phyloP scores from a whole-genome alignment of 1,140 invertebrate species.

The Saccostrea echinata region DNA sequence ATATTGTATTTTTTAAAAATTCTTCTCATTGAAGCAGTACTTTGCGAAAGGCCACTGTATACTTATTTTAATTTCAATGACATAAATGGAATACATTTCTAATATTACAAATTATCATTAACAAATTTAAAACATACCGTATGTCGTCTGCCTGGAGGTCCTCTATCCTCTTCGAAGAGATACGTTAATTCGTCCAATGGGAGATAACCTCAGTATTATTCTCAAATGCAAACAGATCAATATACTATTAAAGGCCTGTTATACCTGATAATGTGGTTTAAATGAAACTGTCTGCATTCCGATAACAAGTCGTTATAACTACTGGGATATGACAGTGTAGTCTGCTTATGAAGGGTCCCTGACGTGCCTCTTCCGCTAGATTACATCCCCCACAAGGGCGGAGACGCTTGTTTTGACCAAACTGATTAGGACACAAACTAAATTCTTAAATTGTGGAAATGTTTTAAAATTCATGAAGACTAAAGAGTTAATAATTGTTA shows the following conservation, averaged over 20 bases:
- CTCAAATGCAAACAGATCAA: background rate
- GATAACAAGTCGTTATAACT: slow-evolving; percentile 7
- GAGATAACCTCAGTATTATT: slow-evolving; percentile 2
- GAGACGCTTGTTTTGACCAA: background rate
- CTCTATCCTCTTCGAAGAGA: background rate
- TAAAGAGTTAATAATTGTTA: background rate
- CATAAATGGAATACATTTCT: too few species aligned
- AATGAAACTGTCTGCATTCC: slow-evolving; percentile 1
- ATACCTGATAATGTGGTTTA: background rate
- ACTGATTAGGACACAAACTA: background rate
- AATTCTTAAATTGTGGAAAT: background rate
- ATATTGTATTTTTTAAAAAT: too few species aligned
- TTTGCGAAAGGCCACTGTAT: too few species aligned
- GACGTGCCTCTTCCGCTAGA: background rate
- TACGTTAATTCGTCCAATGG: background rate
- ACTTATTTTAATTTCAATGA: too few species aligned
- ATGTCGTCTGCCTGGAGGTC: background rate
- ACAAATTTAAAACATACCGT: background rate
- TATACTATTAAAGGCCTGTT: slow-evolving; percentile 2
- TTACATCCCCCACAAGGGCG: slow-evolving; percentile 4
- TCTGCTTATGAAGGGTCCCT: background rate
- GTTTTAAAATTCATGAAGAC: background rate
- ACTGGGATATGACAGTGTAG: background rate
- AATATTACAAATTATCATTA: too few species aligned
- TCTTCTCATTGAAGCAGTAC: too few species aligned